Conservation (phyloP, 2,113 vertebrate species). For the Paratilapia polleni region DNA sequence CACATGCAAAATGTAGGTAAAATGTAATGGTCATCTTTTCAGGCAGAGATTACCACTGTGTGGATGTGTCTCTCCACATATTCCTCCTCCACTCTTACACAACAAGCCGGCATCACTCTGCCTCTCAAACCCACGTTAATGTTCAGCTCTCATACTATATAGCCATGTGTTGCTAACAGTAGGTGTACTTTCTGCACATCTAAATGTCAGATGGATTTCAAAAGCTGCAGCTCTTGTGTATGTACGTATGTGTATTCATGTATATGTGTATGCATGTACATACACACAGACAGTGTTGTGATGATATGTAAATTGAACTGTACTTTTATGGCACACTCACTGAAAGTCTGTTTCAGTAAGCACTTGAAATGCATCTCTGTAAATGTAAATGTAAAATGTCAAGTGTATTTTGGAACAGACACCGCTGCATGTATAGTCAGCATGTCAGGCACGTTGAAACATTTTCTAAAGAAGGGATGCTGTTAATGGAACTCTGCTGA, state of each 20-base stretch:
- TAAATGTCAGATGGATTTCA: conserved; percentile 41
- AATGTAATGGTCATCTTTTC: conserved; percentile 4
- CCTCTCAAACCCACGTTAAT: conserved; percentile 55
- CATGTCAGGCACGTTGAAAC: neutral
- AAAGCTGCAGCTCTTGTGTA: conserved; percentile 1
- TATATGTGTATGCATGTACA: neutral
- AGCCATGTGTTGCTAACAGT: conserved; percentile 13
- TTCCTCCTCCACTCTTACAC: conserved; percentile 63
- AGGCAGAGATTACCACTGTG: conserved; percentile 13
- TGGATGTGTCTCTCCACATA: conserved; percentile 26
- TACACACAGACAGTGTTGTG: neutral
- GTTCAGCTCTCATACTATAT: neutral
- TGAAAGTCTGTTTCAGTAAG: neutral
- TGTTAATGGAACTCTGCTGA: neutral
- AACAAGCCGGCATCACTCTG: conserved; percentile 35
- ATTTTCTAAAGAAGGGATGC: neutral
- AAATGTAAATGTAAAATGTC: conserved; percentile 11
- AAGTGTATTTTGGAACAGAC: conserved; percentile 7
- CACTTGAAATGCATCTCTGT: neutral
- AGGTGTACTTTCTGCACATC: conserved; percentile 39
- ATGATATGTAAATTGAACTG: neutral
- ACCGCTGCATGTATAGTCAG: neutral
- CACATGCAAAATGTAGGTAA: neutral
- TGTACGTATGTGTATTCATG: neutral
- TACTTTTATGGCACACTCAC: neutral